A percentile compares a stretch with the other conserved stretches of the same genome.
These are phyloP conservation scores for Linepithema humile DNA, from an alignment of 1,140 invertebrate genomes.

Conservation along the genomic window DNA sequence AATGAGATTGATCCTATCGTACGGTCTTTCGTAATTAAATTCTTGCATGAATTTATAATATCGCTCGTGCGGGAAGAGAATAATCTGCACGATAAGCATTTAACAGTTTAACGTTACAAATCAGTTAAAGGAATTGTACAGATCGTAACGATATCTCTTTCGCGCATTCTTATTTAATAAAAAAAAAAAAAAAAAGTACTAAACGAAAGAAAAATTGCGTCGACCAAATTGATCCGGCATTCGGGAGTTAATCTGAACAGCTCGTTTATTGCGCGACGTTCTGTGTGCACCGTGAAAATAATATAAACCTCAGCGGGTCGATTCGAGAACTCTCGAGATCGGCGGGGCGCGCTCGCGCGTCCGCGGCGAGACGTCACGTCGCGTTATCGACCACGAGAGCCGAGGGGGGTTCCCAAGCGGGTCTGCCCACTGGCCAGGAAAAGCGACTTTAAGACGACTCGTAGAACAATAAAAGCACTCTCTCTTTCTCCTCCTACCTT, in stretches of 20 bases:
- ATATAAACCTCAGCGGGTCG: slow-evolving; percentile 30
- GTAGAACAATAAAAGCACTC: slow-evolving; percentile 72
- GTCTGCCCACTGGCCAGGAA: slow-evolving; percentile 71
- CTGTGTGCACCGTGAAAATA: slow-evolving; percentile 1
- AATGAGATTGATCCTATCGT: neutral
- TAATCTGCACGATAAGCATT: too few relatives aligned
- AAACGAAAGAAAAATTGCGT: slow-evolving; percentile 16
- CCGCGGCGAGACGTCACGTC: slow-evolving; percentile 37
- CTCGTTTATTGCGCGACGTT: neutral
- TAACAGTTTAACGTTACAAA: too few relatives aligned
- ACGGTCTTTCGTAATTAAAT: neutral
- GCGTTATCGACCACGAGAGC: slow-evolving; percentile 59
- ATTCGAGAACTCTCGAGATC: slow-evolving; percentile 43
- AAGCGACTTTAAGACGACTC: slow-evolving; percentile 72
- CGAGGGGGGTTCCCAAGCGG: slow-evolving; percentile 31
- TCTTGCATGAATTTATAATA: neutral
- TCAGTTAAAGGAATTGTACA: too few relatives aligned
- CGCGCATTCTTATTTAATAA: neutral
- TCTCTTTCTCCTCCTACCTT: slow-evolving; percentile 55
- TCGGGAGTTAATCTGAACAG: neutral
- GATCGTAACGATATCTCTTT: neutral
- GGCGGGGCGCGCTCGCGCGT: slow-evolving; percentile 19
- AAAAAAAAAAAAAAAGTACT: too few relatives aligned
- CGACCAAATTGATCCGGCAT: neutral
- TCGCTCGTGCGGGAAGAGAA: neutral